phyloP scores from a whole-genome alignment of 2,888 invertebrate species.

The Polylopha cassiicola region DNA sequence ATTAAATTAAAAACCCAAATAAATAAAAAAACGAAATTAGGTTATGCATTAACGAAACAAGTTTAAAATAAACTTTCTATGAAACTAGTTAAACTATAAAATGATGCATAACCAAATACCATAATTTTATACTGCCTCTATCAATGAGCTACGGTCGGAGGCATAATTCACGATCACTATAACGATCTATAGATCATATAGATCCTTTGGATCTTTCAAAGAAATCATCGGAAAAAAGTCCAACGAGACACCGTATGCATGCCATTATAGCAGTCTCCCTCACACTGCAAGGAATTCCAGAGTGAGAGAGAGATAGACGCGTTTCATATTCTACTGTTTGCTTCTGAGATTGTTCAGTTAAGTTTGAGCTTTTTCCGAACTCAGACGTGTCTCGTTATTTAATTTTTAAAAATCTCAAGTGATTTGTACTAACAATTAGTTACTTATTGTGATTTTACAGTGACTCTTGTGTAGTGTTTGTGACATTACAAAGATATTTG shows the following conservation, averaged over 20 bases:
- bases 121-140: conserved; percentile 30
- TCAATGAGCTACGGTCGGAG: conserved; percentile 49
- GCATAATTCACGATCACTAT: conserved; percentile 67
- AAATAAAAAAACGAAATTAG: too few species aligned
- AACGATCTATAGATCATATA: conserved; percentile 66
- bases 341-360: conserved; percentile 43
- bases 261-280: conserved; percentile 57
- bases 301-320: conserved; percentile 35
- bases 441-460: too few species aligned
- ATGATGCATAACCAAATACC: conserved; percentile 19
- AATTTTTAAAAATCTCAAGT: too few species aligned
- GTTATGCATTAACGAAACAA: background rate
- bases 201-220: conserved; percentile 63
- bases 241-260: conserved; percentile 56
- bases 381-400: conserved; percentile 26
- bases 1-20: too few species aligned
- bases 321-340: conserved; percentile 51
- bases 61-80: conserved; percentile 25
- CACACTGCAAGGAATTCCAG: conserved; percentile 17
- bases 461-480: too few species aligned
- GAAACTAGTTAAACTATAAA: conserved; percentile 4
- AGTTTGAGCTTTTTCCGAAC: conserved; percentile 25
- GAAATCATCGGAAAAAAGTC: conserved; percentile 68
- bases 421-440: too few species aligned
- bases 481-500: too few species aligned